Conservation (phyloP, 2,888 invertebrate genomes). For the Uropetala carovei region DNA sequence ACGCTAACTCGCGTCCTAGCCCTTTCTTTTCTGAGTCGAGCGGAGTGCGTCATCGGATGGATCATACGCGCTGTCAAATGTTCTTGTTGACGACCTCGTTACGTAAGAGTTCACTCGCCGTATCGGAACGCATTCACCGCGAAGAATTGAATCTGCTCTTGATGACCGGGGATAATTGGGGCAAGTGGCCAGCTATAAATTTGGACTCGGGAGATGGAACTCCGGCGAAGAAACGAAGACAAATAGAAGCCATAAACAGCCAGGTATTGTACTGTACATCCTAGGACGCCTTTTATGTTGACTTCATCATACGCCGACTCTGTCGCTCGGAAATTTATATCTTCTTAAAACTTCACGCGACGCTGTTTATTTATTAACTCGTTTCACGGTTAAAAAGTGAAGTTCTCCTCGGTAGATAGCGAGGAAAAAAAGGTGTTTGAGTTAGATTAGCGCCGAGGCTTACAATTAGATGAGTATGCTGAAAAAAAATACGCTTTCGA, state of each 20-base stretch:
- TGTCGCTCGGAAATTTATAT: not conserved
- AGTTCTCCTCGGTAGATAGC: too few relatives aligned
- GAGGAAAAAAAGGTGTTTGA: too few relatives aligned
- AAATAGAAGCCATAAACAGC: not conserved
- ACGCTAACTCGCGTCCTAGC: not conserved
- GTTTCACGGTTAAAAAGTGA: too few relatives aligned
- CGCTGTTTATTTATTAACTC: too few relatives aligned
- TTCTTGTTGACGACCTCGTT: not conserved
- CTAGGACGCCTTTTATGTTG: not conserved
- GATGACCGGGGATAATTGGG: not conserved
- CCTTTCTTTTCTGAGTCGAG: not conserved
- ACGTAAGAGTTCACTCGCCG: not conserved
- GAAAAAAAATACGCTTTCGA: not conserved
- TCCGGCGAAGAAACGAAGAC: not conserved
- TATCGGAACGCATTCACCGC: not conserved
- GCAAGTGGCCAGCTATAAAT: conserved; percentile 21
- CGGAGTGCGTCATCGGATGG: conserved; percentile 25
- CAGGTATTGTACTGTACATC: conserved; percentile 35
- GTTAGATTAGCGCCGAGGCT: too few relatives aligned
- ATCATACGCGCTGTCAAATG: not conserved
- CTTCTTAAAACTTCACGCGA: not conserved
- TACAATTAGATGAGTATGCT: too few relatives aligned
- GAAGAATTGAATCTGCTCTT: conserved; percentile 31
- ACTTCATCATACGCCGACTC: too few relatives aligned
- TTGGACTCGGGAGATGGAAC: not conserved